A percentile compares a stretch with the other conserved stretches of the same genome.
These are phyloP conservation scores for Zaprionus lachaisei DNA, from an alignment of 1,140 invertebrate species.

Conservation along the genomic window DNA sequence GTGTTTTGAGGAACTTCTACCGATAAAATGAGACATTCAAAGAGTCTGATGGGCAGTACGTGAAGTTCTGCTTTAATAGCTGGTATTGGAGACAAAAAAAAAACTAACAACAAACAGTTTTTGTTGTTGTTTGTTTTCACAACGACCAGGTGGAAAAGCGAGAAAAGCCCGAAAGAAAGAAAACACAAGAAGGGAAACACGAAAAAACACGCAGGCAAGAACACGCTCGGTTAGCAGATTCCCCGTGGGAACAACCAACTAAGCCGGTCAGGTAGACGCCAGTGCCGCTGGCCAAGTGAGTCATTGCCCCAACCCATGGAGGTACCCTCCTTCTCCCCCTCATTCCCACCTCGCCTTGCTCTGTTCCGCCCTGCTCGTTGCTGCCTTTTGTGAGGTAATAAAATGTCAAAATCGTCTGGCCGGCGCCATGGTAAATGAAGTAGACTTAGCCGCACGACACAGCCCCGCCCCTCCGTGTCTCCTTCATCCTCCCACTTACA, in stretches of 20 bases:
- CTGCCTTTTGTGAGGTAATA: conserved; percentile 60
- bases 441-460: conserved; percentile 32
- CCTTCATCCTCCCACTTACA: not conserved
- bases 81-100: not conserved
- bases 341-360: not conserved
- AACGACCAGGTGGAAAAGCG: not conserved
- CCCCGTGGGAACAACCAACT: conserved; percentile 25
- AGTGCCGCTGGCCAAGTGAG: conserved; percentile 43
- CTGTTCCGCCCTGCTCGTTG: conserved; percentile 17
- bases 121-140: not conserved
- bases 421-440: conserved; percentile 65
- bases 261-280: conserved; percentile 48
- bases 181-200: not conserved
- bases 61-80: conserved; percentile 25
- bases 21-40: conserved; percentile 36
- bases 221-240: conserved; percentile 7
- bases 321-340: not conserved
- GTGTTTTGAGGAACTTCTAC: conserved; percentile 20
- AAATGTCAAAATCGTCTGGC: conserved; percentile 70
- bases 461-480: not conserved
- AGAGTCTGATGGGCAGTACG: conserved; percentile 37
- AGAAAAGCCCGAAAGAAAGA: conserved; percentile 1
- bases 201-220: conserved; percentile 17
- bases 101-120: conserved; percentile 9
- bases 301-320: conserved; percentile 38